Conservation (phyloP, 2,888 invertebrate species). For the Metacarcinus magister region DNA sequence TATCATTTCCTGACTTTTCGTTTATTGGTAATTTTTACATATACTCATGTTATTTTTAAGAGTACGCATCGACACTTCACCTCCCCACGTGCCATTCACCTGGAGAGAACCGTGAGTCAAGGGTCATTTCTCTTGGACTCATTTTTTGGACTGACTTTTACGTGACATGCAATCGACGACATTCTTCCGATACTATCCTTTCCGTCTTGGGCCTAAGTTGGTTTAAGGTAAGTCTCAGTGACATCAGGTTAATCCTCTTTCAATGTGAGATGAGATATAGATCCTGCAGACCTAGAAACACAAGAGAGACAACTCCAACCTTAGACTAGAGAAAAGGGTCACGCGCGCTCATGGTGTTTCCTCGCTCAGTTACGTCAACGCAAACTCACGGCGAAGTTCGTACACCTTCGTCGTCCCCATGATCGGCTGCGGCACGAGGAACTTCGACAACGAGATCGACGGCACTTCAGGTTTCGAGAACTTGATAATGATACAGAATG, state of each 20-base stretch:
- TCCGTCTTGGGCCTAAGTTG: neutral
- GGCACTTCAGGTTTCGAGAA: slow-evolving; percentile 83
- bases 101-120: neutral
- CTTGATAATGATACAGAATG: slow-evolving; percentile 83
- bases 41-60: slow-evolving; percentile 49
- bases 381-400: slow-evolving; percentile 81
- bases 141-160: neutral
- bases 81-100: neutral
- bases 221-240: slow-evolving; percentile 52
- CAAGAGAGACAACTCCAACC: slow-evolving; percentile 41
- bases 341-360: slow-evolving; percentile 51
- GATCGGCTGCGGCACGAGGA: slow-evolving; percentile 83
- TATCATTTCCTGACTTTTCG: slow-evolving; percentile 20
- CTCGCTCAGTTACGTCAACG: slow-evolving; percentile 83
- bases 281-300: neutral
- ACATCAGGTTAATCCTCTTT: slow-evolving; percentile 3
- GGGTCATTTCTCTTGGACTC: neutral
- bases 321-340: neutral
- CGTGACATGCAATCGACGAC: neutral
- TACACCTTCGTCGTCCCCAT: slow-evolving; percentile 83
- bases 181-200: slow-evolving; percentile 60
- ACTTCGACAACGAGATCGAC: slow-evolving; percentile 79
- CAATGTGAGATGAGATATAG: neutral
- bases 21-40: slow-evolving; percentile 56
- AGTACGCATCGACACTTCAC: neutral